Evolutionary conservation across 2,888 invertebrate species (phyloP).

Genomic region (Tubiluchus corallicola): DNA sequence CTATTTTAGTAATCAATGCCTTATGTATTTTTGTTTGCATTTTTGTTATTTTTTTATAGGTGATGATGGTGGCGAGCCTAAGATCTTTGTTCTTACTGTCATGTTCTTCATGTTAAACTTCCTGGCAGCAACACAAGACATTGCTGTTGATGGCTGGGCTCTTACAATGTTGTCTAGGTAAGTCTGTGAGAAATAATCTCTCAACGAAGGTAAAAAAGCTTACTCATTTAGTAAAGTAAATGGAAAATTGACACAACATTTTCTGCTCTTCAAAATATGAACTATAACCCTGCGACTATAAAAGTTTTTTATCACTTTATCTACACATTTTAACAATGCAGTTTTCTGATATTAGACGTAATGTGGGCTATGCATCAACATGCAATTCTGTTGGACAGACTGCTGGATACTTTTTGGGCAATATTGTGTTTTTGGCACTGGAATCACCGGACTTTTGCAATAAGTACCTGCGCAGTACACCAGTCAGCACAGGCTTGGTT

Average conservation of each 20-base stretch:
- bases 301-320: too few species aligned
- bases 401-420: constrained; percentile 87
- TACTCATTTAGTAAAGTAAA: too few species aligned
- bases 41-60: too few species aligned
- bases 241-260: too few species aligned
- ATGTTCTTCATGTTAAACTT: constrained; percentile 83
- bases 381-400: constrained; percentile 98
- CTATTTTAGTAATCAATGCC: not conserved
- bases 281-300: too few species aligned
- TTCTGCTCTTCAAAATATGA: too few species aligned
- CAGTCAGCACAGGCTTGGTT: constrained; percentile 46
- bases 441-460: constrained; percentile 94
- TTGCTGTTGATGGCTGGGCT: constrained; percentile 99
- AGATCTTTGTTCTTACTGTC: constrained; percentile 55
- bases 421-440: constrained; percentile 83
- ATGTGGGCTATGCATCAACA: constrained; percentile 94
- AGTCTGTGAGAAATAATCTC: too few species aligned
- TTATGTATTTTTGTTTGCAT: not conserved
- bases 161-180: constrained; percentile 89
- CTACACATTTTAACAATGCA: not conserved
- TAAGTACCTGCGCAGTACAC: constrained; percentile 55
- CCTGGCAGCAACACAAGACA: constrained; percentile 95
- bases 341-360: constrained; percentile 42
- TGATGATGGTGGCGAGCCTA: constrained; percentile 37
- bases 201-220: too few species aligned